These are phyloP conservation scores for Aethes cnicana DNA, from an alignment of 2,888 invertebrate genomes.

Conservation along the genomic window DNA sequence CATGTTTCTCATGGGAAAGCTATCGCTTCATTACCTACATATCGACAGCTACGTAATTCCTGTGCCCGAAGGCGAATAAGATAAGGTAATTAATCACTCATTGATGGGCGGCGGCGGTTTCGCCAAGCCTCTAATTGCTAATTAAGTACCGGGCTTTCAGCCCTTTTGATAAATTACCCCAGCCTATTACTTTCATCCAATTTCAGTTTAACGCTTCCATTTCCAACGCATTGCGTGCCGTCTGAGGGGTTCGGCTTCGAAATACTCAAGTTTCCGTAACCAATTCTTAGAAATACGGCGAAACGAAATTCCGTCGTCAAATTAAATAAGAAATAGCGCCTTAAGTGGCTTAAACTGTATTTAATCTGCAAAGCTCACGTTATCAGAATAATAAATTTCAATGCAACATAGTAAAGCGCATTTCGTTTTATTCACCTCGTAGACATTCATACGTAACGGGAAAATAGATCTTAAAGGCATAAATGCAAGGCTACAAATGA, in stretches of 20 bases:
- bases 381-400: constrained; percentile 45
- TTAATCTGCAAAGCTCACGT: constrained; percentile 41
- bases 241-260: constrained; percentile 17
- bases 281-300: constrained; percentile 14
- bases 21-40: neutral
- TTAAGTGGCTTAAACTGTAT: constrained; percentile 19
- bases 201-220: constrained; percentile 31
- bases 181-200: constrained; percentile 30
- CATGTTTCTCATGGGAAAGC: no score
- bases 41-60: no score
- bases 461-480: constrained; percentile 19
- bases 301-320: constrained; percentile 8
- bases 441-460: constrained; percentile 30
- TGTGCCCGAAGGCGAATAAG: no score
- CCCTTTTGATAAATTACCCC: constrained; percentile 50
- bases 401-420: constrained; percentile 46
- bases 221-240: constrained; percentile 27
- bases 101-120: constrained; percentile 35
- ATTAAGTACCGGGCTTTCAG: constrained; percentile 46
- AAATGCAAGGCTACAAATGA: constrained; percentile 17
- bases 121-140: constrained; percentile 44
- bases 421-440: constrained; percentile 33
- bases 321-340: no score
- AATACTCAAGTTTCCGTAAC: constrained; percentile 5
- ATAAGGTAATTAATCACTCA: constrained; percentile 52